A percentile compares a stretch with the other conserved stretches of the same genome.
These are phyloP conservation scores for Thamnophis elegans DNA, from an alignment of 2,797 vertebrate genomes.

Conservation along the genomic window DNA sequence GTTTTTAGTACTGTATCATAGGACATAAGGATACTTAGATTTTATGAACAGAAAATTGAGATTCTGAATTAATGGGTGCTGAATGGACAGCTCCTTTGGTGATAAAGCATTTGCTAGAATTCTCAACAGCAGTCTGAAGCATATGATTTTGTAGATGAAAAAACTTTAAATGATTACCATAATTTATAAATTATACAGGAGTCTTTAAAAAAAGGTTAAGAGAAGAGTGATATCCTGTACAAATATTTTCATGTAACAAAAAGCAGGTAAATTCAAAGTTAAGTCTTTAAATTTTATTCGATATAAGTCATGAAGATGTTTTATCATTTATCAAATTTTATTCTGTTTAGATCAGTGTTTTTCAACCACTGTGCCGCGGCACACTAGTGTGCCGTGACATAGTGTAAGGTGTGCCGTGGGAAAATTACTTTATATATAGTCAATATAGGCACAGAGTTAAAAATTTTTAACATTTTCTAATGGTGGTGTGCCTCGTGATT, in stretches of 20 bases:
- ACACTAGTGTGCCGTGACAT: no score
- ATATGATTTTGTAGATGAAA: not conserved
- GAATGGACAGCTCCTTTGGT: constrained; percentile 61
- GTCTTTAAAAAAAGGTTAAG: not conserved
- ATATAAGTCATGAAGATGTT: not conserved
- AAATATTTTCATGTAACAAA: not conserved
- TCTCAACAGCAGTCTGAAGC: not conserved
- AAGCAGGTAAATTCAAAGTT: not conserved
- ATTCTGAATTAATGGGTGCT: constrained; percentile 44
- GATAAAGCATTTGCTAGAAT: not conserved
- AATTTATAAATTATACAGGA: not conserved
- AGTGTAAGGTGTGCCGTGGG: no score
- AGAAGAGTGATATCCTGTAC: not conserved
- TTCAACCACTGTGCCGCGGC: no score
- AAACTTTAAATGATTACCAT: no score
- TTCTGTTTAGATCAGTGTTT: not conserved
- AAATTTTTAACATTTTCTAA: no score
- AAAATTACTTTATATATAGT: no score
- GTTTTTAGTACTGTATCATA: not conserved
- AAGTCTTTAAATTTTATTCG: not conserved
- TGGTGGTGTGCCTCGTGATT: no score
- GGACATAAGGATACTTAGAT: not conserved
- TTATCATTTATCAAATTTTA: not conserved
- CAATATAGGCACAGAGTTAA: no score
- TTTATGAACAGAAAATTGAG: not conserved